Evolutionary conservation across 2,888 invertebrate species (phyloP).

Genomic region (Leucoptera coffeella): DNA sequence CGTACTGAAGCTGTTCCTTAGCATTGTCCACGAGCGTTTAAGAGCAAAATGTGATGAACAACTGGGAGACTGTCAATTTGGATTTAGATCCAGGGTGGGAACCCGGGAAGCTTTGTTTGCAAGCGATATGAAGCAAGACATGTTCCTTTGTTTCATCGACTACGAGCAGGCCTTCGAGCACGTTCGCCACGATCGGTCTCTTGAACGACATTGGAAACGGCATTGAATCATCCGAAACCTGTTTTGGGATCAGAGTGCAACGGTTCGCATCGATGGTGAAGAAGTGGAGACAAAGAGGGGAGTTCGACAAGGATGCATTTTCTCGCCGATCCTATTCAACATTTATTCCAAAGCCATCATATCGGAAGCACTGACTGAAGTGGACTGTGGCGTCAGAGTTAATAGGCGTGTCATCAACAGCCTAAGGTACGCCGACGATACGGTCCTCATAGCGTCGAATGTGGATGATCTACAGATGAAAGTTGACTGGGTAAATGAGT

Average conservation of each 20-base stretch:
- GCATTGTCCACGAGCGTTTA: not conserved
- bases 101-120: conserved; percentile 1
- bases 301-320: conserved; percentile 1
- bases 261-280: not conserved
- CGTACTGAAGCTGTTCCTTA: not conserved
- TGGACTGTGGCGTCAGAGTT: too few relatives aligned
- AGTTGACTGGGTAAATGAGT: not conserved
- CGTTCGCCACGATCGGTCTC: too few relatives aligned
- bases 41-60: too few relatives aligned
- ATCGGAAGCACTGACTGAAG: conserved; percentile 1
- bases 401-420: too few relatives aligned
- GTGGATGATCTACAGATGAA: not conserved
- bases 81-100: too few relatives aligned
- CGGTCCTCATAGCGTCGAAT: not conserved
- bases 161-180: too few relatives aligned
- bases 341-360: conserved; percentile 1
- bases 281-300: conserved; percentile 1
- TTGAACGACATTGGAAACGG: not conserved
- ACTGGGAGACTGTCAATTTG: too few relatives aligned
- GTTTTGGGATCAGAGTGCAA: too few relatives aligned
- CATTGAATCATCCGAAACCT: too few relatives aligned
- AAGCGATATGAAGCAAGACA: not conserved
- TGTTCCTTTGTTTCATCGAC: too few relatives aligned
- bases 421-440: conserved; percentile 1
- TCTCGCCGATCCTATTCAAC: conserved; percentile 3